phyloP scores from a whole-genome alignment of 2,113 vertebrate species.

The Pitta sordida region DNA sequence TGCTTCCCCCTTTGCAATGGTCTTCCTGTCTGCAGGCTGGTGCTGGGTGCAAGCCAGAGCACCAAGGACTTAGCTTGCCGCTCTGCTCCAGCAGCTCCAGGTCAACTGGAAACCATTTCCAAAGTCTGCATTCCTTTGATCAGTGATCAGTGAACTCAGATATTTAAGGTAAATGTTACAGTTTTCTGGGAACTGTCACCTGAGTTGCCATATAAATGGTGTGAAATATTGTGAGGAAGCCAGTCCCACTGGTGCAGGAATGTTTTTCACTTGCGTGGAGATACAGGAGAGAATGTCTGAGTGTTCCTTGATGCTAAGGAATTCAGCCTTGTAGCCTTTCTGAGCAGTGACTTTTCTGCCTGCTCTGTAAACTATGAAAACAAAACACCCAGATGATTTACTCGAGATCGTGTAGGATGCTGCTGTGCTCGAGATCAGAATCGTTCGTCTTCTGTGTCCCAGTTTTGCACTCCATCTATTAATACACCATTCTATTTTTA shows the following conservation, averaged over 20 bases:
- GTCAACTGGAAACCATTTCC: background rate
- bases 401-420: background rate
- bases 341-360: background rate
- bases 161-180: background rate
- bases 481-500: background rate
- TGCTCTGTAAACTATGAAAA: background rate
- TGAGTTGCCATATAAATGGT: background rate
- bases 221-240: background rate
- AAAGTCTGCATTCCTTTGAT: constrained; percentile 25
- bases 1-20: background rate
- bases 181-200: constrained; percentile 1
- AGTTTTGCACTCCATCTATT: constrained; percentile 11
- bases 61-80: background rate
- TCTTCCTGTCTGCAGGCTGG: background rate
- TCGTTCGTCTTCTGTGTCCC: background rate
- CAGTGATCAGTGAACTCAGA: background rate
- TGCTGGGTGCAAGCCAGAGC: rapidly evolving
- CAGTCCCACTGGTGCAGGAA: background rate
- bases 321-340: background rate
- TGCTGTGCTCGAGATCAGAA: background rate
- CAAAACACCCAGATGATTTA: background rate
- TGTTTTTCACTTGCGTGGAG: background rate
- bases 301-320: background rate
- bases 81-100: background rate
- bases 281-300: background rate